Evolutionary conservation across 2,113 vertebrate species (phyloP).

Genomic region (Zosterops japonicus): DNA sequence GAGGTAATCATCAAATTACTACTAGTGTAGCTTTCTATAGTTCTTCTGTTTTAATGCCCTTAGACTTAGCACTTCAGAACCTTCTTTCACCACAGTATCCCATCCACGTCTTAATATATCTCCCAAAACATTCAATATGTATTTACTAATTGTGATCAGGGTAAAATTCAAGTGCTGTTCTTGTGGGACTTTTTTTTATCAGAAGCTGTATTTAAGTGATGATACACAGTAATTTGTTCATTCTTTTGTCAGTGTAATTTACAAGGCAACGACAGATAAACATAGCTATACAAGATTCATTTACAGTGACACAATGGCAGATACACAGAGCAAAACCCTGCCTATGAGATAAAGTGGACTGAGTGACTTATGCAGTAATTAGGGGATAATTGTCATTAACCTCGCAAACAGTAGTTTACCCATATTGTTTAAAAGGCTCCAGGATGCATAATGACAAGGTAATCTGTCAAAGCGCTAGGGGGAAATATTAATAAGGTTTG

Average conservation of each 20-base stretch:
- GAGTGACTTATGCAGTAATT: slow-evolving; percentile 96
- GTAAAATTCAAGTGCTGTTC: slow-evolving; percentile 69
- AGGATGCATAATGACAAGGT: slow-evolving; percentile 99
- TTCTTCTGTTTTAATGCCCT: slow-evolving; percentile 34
- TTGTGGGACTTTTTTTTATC: slow-evolving; percentile 80
- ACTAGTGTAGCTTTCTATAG: neutral
- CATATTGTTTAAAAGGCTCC: slow-evolving; percentile 98
- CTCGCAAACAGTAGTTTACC: slow-evolving; percentile 99
- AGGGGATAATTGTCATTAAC: slow-evolving; percentile 99
- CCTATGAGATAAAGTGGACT: slow-evolving; percentile 92
- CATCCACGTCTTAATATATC: slow-evolving; percentile 37
- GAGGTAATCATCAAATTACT: slow-evolving; percentile 9
- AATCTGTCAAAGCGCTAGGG: slow-evolving; percentile 98
- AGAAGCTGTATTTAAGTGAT: slow-evolving; percentile 83
- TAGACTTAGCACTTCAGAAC: slow-evolving; percentile 7
- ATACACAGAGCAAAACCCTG: slow-evolving; percentile 86
- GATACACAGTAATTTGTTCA: slow-evolving; percentile 88
- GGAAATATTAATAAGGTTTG: slow-evolving; percentile 93
- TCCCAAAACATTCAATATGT: slow-evolving; percentile 71
- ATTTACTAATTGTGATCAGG: slow-evolving; percentile 79
- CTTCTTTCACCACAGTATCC: slow-evolving; percentile 52
- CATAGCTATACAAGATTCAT: slow-evolving; percentile 88
- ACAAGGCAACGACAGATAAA: slow-evolving; percentile 88
- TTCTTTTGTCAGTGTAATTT: slow-evolving; percentile 89
- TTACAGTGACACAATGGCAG: slow-evolving; percentile 88